phyloP scores from a whole-genome alignment of 2,113 vertebrate species.

The Sinocyclocheilus maitianheensis region DNA sequence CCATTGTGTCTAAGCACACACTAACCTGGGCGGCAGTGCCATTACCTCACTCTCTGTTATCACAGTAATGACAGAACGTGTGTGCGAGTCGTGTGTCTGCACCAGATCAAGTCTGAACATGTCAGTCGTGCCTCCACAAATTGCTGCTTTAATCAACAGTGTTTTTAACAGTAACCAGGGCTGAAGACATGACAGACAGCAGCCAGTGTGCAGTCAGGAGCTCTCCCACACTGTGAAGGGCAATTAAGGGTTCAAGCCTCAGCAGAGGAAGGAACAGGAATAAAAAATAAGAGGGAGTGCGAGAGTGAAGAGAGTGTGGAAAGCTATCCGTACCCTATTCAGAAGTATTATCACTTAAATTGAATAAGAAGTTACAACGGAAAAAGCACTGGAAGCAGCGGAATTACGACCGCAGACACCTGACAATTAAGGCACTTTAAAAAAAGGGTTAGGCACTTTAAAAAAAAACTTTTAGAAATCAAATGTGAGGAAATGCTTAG shows the following conservation, averaged over 20 bases:
- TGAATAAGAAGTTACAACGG: background rate
- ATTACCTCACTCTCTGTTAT: slow-evolving; percentile 40
- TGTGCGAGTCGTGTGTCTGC: slow-evolving; percentile 26
- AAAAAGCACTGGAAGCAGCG: background rate
- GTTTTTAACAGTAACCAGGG: slow-evolving; percentile 51
- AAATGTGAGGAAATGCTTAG: background rate
- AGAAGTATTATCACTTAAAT: background rate
- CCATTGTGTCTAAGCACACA: slow-evolving; percentile 34
- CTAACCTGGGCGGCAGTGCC: slow-evolving; percentile 22
- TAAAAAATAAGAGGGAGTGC: slow-evolving; percentile 2
- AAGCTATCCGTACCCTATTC: background rate
- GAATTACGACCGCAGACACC: background rate
- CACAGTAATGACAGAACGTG: slow-evolving; percentile 37
- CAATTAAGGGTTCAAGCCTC: slow-evolving; percentile 40
- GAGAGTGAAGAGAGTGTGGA: background rate
- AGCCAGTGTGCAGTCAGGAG: slow-evolving; percentile 36
- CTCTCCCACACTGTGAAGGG: slow-evolving; percentile 24
- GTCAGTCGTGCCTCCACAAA: slow-evolving; percentile 42
- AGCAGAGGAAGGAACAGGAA: slow-evolving; percentile 6
- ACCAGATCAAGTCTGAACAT: slow-evolving; percentile 47
- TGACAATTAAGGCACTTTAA: background rate
- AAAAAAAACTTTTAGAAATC: background rate
- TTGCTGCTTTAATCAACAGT: slow-evolving; percentile 47
- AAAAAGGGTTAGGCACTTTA: background rate
- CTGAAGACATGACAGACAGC: slow-evolving; percentile 45